Percentiles rank a stretch among this genome's conserved stretches.
Evolutionary conservation across 2,888 invertebrate species (phyloP).

Genomic region (Macropis europaea): DNA sequence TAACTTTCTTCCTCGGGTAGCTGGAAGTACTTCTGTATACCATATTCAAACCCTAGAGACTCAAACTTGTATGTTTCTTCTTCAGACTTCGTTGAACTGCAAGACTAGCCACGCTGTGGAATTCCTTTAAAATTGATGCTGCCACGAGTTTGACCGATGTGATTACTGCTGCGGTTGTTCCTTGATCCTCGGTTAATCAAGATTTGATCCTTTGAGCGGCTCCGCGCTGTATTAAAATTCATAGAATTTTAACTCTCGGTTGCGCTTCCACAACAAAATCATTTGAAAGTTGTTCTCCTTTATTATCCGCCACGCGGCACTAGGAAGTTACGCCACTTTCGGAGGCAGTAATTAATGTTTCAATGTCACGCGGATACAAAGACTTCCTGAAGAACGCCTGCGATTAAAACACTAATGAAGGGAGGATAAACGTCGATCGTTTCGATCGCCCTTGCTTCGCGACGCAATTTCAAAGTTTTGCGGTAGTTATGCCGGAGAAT

Average conservation of each 20-base stretch:
- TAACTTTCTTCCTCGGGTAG: not conserved
- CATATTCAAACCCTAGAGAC: no score
- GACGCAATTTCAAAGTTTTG: constrained; percentile 17
- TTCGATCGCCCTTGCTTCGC: constrained; percentile 13
- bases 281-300: constrained; percentile 1
- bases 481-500: not conserved
- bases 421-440: constrained; percentile 2
- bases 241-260: not conserved
- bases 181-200: not conserved
- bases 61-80: no score
- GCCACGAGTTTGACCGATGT: no score
- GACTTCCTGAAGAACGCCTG: not conserved
- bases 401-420: not conserved
- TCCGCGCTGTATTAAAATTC: not conserved
- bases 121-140: no score
- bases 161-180: not conserved
- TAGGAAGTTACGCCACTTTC: no score
- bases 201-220: no score
- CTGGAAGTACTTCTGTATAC: no score
- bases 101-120: no score
- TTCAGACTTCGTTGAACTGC: not conserved
- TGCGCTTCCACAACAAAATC: no score
- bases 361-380: not conserved
- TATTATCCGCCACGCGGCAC: no score
- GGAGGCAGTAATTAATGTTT: not conserved